These are phyloP conservation scores for Bursaphelenchus mucronatus DNA, from an alignment of 1,140 invertebrate species.

Conservation along the genomic window DNA sequence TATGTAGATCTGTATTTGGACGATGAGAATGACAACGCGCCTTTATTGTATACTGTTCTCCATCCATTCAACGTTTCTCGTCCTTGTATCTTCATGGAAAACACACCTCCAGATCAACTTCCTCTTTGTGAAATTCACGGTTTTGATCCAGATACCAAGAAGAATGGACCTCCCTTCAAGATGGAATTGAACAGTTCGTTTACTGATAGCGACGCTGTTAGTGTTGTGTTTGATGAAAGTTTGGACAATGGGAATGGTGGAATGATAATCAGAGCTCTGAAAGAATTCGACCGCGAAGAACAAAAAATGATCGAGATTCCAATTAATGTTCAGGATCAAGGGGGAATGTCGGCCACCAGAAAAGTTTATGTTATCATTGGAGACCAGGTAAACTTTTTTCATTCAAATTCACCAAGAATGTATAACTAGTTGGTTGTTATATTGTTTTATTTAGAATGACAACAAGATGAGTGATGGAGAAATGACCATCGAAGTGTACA, in stretches of 20 bases:
- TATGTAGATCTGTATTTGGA: conserved; percentile 57
- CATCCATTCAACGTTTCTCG: neutral
- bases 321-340: conserved; percentile 47
- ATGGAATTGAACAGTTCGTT: conserved; percentile 49
- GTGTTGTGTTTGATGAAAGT: conserved; percentile 45
- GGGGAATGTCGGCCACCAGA: conserved; percentile 36
- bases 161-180: conserved; percentile 53
- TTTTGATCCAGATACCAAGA: conserved; percentile 52
- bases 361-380: conserved; percentile 56
- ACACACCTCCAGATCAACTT: conserved; percentile 45
- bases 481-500: conserved; percentile 53
- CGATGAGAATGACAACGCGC: conserved; percentile 60
- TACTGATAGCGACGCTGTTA: conserved; percentile 40
- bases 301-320: conserved; percentile 53
- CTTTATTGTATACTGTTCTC: conserved; percentile 51
- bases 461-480: conserved; percentile 57
- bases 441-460: conserved; percentile 51
- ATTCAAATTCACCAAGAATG: too few relatives aligned
- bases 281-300: conserved; percentile 54
- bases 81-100: conserved; percentile 60
- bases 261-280: conserved; percentile 50
- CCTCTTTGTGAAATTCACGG: conserved; percentile 54
- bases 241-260: conserved; percentile 49
- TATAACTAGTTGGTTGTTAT: conserved; percentile 15
- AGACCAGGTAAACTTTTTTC: conserved; percentile 45